Conservation (phyloP, 2,888 invertebrate genomes). For the Lasioglossum zephyrum region DNA sequence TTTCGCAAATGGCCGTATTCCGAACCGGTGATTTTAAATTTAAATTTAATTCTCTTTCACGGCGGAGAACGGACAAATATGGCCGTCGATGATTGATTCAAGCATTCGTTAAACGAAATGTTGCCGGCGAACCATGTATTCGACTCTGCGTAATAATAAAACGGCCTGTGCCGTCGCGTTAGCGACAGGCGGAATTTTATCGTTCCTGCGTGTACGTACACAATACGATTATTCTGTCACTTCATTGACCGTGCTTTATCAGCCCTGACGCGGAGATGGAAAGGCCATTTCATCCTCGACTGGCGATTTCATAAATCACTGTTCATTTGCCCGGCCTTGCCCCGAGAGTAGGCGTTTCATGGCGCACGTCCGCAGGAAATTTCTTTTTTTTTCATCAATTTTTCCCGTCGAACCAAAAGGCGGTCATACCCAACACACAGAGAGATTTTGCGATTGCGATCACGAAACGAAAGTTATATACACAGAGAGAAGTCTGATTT, state of each 20-base stretch:
- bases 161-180: slow-evolving; percentile 43
- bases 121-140: background rate
- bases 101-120: slow-evolving; percentile 22
- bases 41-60: slow-evolving; percentile 10
- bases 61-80: background rate
- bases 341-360: slow-evolving; percentile 21
- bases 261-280: slow-evolving; percentile 58
- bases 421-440: background rate
- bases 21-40: background rate
- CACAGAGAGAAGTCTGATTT: too few species aligned
- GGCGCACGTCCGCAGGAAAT: background rate
- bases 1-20: background rate
- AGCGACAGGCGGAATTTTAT: slow-evolving; percentile 58
- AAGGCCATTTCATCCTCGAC: slow-evolving; percentile 57
- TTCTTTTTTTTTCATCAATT: slow-evolving; percentile 10
- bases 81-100: slow-evolving; percentile 40
- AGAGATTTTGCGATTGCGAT: too few species aligned
- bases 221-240: slow-evolving; percentile 62
- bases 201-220: slow-evolving; percentile 41
- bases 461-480: too few species aligned
- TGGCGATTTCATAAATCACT: slow-evolving; percentile 62
- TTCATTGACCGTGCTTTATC: slow-evolving; percentile 63
- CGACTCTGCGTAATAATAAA: slow-evolving; percentile 40
- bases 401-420: background rate
- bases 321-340: slow-evolving; percentile 39